Conservation (phyloP, 2,797 vertebrate species). For the Dendrocincla tyrannina region DNA sequence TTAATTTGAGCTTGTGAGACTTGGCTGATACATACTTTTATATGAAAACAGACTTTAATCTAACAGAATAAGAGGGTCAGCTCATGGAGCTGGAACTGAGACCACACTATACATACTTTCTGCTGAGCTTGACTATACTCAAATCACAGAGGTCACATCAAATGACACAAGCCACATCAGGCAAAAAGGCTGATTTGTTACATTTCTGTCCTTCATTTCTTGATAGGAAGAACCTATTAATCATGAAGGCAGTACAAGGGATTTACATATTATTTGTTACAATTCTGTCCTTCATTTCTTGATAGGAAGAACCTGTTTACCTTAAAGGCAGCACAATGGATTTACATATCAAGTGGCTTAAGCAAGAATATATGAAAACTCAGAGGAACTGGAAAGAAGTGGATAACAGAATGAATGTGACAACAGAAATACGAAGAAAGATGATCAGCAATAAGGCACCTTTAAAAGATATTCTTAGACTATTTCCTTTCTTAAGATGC, state of each 20-base stretch:
- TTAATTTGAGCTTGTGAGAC: neutral
- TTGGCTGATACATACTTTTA: neutral
- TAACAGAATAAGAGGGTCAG: neutral
- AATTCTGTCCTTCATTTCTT: neutral
- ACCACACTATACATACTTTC: neutral
- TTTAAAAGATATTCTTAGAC: conserved; percentile 65
- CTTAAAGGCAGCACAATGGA: conserved; percentile 18
- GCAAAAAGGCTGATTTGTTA: neutral
- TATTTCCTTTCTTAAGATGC: conserved; percentile 75
- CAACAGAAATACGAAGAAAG: conserved; percentile 68
- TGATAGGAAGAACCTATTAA: conserved; percentile 47
- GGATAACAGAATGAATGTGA: conserved; percentile 68
- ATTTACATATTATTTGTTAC: conserved; percentile 26
- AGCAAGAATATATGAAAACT: conserved; percentile 68
- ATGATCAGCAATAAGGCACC: conserved; percentile 58
- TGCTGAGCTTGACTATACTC: neutral
- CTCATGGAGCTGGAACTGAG: neutral
- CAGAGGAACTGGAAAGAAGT: conserved; percentile 74
- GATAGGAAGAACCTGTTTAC: conserved; percentile 53
- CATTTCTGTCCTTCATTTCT: neutral
- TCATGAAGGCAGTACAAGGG: conserved; percentile 2
- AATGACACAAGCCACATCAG: neutral
- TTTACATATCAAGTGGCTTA: conserved; percentile 67
- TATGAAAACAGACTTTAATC: neutral
- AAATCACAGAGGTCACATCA: neutral